Conservation (phyloP, 2,888 invertebrate species). For the Strigamia crassipes region DNA sequence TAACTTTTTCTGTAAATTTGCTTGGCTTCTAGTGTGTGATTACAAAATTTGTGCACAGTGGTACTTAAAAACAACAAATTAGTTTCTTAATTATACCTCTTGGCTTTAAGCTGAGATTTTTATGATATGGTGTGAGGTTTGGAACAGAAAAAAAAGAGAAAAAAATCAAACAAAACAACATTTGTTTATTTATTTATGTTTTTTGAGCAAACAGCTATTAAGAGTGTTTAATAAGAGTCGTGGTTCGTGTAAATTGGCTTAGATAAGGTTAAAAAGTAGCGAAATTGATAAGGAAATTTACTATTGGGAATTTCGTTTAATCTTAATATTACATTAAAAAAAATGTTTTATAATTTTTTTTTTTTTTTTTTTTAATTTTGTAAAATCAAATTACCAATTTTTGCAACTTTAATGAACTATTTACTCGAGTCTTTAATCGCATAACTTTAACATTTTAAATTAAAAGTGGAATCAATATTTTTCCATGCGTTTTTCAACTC, state of each 20-base stretch:
- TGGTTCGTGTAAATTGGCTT: not conserved
- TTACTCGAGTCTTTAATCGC: not conserved
- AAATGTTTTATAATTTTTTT: too few relatives aligned
- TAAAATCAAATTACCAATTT: not conserved
- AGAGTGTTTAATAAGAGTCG: not conserved
- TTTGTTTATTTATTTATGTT: constrained; percentile 2
- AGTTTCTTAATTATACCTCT: constrained; percentile 26
- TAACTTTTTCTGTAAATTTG: not conserved
- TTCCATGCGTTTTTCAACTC: not conserved
- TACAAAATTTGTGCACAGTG: constrained; percentile 8
- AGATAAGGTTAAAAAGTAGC: not conserved
- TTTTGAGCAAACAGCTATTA: not conserved
- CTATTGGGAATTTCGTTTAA: not conserved
- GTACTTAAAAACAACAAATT: constrained; percentile 19
- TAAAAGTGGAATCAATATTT: not conserved
- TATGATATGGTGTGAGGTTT: not conserved
- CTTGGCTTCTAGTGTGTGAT: not conserved
- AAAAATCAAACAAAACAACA: not conserved
- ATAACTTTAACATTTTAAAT: not conserved
- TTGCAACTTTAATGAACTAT: not conserved
- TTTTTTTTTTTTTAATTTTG: not conserved
- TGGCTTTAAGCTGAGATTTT: constrained; percentile 15
- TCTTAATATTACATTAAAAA: not conserved
- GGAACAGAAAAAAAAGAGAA: too few relatives aligned
- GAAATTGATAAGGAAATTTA: not conserved